Base-by-base conservation (phyloP, 2,113 vertebrate genomes). In the Silurus meridionalis region DNA sequence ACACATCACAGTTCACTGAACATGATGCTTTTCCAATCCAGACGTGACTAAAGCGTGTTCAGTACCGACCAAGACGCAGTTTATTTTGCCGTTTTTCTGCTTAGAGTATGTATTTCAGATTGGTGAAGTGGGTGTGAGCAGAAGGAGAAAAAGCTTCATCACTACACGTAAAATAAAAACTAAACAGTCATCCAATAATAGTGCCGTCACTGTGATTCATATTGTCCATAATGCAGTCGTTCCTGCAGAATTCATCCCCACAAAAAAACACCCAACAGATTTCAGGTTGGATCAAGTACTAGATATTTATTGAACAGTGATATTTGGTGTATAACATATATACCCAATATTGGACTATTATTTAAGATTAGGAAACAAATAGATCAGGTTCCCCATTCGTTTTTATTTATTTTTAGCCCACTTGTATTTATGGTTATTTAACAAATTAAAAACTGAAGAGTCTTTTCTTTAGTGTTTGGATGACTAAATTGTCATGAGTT, bases 261-360 rank as follows among this genome's bases (percentile, higher is more conserved):
- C 63, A 19, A 83, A 78, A 55, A 37, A 83, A 78, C 37, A 88
- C 83, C 19, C 25, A 46, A 61, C 25, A 48, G 46, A 61, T 3
- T 66, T 46, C 25, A 48, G 46, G 48, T 3, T 66, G 23, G 52
- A 87, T 74, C 78, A 58, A 79, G 83, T 48, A 77, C 69, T 87
- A 50, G 71, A 80, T 67, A 67, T 87, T 89, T 89, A 89, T 89
- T 87, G 48, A 89, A 74, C 55, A 79, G 57, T 86, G 79, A 89
- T 80, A 87, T 89, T 66, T 85, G 88, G 17, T 80, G 81, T 84
- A 82, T 6, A 55, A 53, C 58, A 58, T 85, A 80, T 80, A 77
- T 80, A 77, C 74, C 75, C 60, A 78, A 80, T 19, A 60, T 14
- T 21, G 19, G 14, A 79, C 25, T 5, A 53, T 75, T 82, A 48